These are phyloP conservation scores for Synergus gifuensis DNA, from an alignment of 2,888 invertebrate genomes.

Conservation along the genomic window DNA sequence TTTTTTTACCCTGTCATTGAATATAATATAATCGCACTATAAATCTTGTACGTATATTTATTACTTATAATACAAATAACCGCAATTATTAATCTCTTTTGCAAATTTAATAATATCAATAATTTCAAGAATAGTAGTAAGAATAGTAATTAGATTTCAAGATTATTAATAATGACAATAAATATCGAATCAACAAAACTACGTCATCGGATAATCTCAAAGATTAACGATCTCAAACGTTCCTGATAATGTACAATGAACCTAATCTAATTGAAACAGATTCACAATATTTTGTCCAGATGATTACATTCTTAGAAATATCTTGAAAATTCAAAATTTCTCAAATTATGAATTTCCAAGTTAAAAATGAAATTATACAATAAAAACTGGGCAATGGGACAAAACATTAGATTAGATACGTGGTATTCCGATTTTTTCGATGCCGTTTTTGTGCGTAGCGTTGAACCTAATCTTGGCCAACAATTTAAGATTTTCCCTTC, in stretches of 20 bases:
- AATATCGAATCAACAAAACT: conserved; percentile 41
- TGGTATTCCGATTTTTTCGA: conserved; percentile 41
- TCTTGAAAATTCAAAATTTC: too few relatives aligned
- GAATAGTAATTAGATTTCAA: conserved; percentile 44
- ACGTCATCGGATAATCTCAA: conserved; percentile 1
- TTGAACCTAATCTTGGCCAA: conserved; percentile 35
- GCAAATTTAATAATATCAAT: conserved; percentile 44
- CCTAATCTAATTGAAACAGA: conserved; percentile 23
- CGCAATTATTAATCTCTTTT: conserved; percentile 30
- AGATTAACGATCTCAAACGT: not conserved
- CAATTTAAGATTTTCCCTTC: conserved; percentile 29
- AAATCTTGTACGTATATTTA: conserved; percentile 55
- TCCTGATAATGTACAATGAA: conserved; percentile 10
- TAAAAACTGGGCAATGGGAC: not conserved
- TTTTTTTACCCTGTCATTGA: conserved; percentile 75
- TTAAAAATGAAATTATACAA: not conserved
- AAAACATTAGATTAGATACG: conserved; percentile 28
- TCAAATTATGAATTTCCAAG: not conserved
- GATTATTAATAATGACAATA: conserved; percentile 52
- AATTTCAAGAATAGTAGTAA: conserved; percentile 56
- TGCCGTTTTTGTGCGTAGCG: conserved; percentile 41
- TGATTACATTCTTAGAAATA: not conserved
- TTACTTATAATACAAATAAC: conserved; percentile 55
- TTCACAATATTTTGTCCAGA: not conserved
- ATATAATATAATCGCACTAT: conserved; percentile 72